Percentiles rank a stretch among this genome's conserved stretches.
Evolutionary conservation across 2,797 vertebrate species (phyloP).

Genomic region (Clarias fuscus): DNA sequence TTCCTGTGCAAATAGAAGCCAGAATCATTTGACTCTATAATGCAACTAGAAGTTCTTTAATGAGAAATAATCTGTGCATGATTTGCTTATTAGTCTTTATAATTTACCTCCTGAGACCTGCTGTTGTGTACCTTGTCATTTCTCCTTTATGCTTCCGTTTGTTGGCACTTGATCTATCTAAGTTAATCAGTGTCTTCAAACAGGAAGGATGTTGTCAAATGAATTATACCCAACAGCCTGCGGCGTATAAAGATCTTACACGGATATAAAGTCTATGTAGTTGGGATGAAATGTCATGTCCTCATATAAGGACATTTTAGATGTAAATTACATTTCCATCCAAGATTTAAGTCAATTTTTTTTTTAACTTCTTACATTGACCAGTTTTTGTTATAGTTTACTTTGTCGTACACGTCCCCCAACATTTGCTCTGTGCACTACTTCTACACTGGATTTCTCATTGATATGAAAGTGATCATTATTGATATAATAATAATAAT

Average conservation of each 20-base stretch:
- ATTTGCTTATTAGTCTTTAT: not conserved
- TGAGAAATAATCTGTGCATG: not conserved
- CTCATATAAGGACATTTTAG: too few relatives aligned
- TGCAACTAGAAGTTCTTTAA: not conserved
- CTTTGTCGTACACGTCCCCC: not conserved
- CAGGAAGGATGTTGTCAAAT: too few relatives aligned
- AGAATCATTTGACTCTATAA: not conserved
- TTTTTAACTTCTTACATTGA: not conserved
- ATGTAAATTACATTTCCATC: not conserved
- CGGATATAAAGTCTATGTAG: too few relatives aligned
- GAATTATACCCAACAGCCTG: too few relatives aligned
- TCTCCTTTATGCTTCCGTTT: too few relatives aligned
- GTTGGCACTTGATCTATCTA: too few relatives aligned
- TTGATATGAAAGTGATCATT: not conserved
- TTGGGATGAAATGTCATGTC: too few relatives aligned
- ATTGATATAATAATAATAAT: not conserved
- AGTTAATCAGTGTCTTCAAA: too few relatives aligned
- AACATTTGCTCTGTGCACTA: not conserved
- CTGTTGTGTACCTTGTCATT: too few relatives aligned
- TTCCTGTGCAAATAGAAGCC: not conserved
- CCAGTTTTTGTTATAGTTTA: too few relatives aligned
- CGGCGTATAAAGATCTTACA: too few relatives aligned
- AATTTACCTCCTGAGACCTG: not conserved
- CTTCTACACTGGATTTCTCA: not conserved
- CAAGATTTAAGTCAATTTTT: not conserved